Percentiles rank a stretch among this genome's conserved stretches.
phyloP scores from a whole-genome alignment of 2,888 invertebrate species.

The Halictus ligatus region DNA sequence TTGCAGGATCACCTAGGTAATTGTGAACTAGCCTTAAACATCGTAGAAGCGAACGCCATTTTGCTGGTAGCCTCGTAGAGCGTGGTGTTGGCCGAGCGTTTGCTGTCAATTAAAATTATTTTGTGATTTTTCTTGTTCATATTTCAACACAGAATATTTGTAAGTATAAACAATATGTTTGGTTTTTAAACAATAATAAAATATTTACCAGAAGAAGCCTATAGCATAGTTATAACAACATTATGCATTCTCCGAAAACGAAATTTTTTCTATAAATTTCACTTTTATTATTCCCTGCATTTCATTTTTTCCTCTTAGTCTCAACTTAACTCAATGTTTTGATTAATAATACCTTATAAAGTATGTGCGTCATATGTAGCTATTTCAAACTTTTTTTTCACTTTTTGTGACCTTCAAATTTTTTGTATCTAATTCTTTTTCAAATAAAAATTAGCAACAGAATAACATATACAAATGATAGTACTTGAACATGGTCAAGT shows the following conservation, averaged over 20 bases:
- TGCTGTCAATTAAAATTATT: constrained; percentile 53
- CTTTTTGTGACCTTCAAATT: constrained; percentile 15
- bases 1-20: neutral
- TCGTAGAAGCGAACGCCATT: constrained; percentile 54
- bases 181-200: neutral
- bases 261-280: neutral
- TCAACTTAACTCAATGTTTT: neutral
- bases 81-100: constrained; percentile 50
- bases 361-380: neutral
- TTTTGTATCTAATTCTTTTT: neutral
- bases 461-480: neutral
- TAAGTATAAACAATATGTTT: constrained; percentile 39
- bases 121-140: constrained; percentile 12
- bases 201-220: neutral
- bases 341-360: neutral
- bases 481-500: neutral
- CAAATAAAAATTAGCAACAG: neutral
- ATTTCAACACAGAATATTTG: constrained; percentile 2
- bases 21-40: constrained; percentile 24
- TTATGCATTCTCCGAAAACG: neutral
- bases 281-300: neutral
- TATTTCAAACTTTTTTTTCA: neutral
- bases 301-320: neutral
- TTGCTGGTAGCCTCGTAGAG: constrained; percentile 39
- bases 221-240: neutral